A percentile compares a stretch with the other conserved stretches of the same genome.
phyloP scores from a whole-genome alignment of 2,888 invertebrate species.

The Ceraclea dissimilis region DNA sequence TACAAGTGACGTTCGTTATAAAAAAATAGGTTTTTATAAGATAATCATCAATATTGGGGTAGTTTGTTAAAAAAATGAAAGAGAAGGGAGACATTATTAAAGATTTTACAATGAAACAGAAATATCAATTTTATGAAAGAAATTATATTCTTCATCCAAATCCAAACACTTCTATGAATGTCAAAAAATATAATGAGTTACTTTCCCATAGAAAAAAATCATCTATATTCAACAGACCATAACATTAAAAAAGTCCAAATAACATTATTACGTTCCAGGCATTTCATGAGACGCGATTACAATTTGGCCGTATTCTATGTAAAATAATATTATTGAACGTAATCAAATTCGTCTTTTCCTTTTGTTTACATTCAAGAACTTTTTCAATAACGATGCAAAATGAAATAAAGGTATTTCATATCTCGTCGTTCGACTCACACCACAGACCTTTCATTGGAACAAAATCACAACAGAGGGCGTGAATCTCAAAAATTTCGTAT shows the following conservation, averaged over 20 bases:
- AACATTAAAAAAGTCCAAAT: not conserved
- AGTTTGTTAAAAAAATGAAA: too few relatives aligned
- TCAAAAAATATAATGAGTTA: too few relatives aligned
- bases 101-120: too few relatives aligned
- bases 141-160: too few relatives aligned
- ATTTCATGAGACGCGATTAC: not conserved
- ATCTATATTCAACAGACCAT: not conserved
- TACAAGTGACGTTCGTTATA: too few relatives aligned
- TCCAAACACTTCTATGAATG: too few relatives aligned
- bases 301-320: not conserved
- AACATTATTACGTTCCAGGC: not conserved
- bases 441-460: not conserved
- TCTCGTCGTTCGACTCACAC: not conserved
- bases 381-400: conserved; percentile 1
- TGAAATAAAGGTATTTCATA: not conserved
- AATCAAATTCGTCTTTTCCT: conserved; percentile 1
- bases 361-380: conserved; percentile 1
- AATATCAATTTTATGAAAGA: too few relatives aligned
- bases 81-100: too few relatives aligned
- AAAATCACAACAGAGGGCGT: not conserved
- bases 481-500: not conserved
- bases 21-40: too few relatives aligned
- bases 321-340: not conserved
- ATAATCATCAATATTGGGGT: too few relatives aligned
- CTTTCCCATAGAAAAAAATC: not conserved